These are phyloP conservation scores for Chiridota heheva DNA, from an alignment of 35 echinoderm and acorn worm genomes.

Conservation along the genomic window DNA sequence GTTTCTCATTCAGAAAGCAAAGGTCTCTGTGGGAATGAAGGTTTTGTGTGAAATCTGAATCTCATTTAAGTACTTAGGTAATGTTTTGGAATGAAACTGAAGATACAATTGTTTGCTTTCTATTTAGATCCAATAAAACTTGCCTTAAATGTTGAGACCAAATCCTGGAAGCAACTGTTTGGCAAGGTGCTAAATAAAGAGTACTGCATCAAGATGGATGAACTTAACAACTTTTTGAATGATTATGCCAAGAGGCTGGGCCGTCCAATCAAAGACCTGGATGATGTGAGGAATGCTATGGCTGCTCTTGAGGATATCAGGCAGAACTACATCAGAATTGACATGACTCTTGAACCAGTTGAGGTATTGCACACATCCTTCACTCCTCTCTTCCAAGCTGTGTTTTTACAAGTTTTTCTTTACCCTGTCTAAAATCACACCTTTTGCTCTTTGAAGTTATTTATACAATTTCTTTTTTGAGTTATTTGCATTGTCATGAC, in stretches of 20 bases:
- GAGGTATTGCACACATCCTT: slow-evolving; percentile 64
- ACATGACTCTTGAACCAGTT: slow-evolving; percentile 96
- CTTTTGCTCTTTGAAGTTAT: no score
- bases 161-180: slow-evolving; percentile 90
- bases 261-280: slow-evolving; percentile 84
- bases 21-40: no score
- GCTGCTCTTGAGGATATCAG: slow-evolving; percentile 78
- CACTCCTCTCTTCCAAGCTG: background rate
- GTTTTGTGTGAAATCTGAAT: no score
- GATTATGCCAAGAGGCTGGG: slow-evolving; percentile 83
- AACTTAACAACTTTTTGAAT: slow-evolving; percentile 77
- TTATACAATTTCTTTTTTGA: no score
- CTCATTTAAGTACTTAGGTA: no score
- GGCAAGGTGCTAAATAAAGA: slow-evolving; percentile 89
- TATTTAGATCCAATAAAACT: slow-evolving; percentile 82
- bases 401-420: background rate
- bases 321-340: slow-evolving; percentile 89
- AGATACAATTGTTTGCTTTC: background rate
- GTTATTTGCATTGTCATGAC: no score
- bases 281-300: slow-evolving; percentile 93
- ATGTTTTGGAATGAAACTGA: no score
- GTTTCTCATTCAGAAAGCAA: no score
- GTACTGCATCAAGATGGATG: slow-evolving; percentile 95
- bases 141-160: slow-evolving; percentile 79
- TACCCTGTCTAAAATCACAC: no score